Base-by-base conservation (phyloP, 2,888 invertebrate species). In the Caenorhabditis sulstoni region DNA sequence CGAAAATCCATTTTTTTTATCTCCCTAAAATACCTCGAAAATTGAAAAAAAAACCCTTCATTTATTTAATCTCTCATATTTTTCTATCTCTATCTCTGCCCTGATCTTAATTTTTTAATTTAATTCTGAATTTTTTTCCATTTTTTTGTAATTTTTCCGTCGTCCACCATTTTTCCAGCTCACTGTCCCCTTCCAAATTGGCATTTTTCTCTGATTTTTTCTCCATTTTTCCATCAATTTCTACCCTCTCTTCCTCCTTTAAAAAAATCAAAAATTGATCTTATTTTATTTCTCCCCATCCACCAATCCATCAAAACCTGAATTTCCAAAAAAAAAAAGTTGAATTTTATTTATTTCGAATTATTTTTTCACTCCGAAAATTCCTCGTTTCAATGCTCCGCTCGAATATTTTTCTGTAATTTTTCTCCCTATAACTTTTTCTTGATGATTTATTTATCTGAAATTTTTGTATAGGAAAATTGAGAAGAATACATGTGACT, bases 191-290 rank as follows among this genome's bases (percentile, higher is more conserved):
- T 11, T 8, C 41, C 11, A 41, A 14, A 14, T 41, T 41, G 53
- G 65, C 52, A 57, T 53, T 52, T 66, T 44, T 44, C 45, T 35
- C 37, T 45, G 11, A 35, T 35, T 20, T 44, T 16, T 35, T 50
- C 23, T 22, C 22, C 29, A 41, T 8, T 41, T 14, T 41, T 11
- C 44, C n/a, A 53, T 55, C 53, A n/a, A 29, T 29, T 29, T 29
- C 29, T 7, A 29, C 29, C 3, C 29, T 7, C n/a, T n/a, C n/a
- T n/a, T n/a, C n/a, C n/a, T n/a, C n/a, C n/a, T n/a, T n/a, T n/a
- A n/a, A n/a, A n/a, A n/a, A 61, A 49, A 29, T 5, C 29, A 29
- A 35, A 49, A 45, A 49, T 35, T 66, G 66, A 66, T 66, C 66
- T 66, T 65, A n/a, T 45, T 39, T 16, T 18, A 11, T 55, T 35